Percentiles rank a stretch among this genome's conserved stretches.
These are phyloP conservation scores for Dasypogon diadema DNA, from an alignment of 2,888 invertebrate species.

Conservation along the genomic window DNA sequence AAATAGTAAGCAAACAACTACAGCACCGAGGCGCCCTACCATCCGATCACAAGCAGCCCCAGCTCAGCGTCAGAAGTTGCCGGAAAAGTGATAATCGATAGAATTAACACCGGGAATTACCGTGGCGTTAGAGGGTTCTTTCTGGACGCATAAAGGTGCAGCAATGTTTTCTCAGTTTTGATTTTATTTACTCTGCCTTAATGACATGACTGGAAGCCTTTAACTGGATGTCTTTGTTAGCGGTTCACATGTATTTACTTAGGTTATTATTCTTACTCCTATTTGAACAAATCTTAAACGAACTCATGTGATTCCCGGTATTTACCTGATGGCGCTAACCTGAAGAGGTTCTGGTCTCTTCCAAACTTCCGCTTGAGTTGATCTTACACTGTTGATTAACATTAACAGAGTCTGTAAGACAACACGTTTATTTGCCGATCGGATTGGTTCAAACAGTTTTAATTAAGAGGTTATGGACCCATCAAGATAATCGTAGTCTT, in stretches of 20 bases:
- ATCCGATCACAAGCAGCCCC: not conserved
- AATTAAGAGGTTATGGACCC: slow-evolving; percentile 39
- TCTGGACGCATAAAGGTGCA: slow-evolving; percentile 1
- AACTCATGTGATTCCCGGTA: not conserved
- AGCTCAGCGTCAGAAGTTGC: slow-evolving; percentile 16
- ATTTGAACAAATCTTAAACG: not conserved
- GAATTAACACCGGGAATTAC: slow-evolving; percentile 15
- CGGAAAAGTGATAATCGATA: slow-evolving; percentile 39
- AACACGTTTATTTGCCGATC: not conserved
- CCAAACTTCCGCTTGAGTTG: slow-evolving; percentile 1
- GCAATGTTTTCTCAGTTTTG: slow-evolving; percentile 3
- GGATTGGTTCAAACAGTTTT: slow-evolving; percentile 9
- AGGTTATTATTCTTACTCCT: not conserved
- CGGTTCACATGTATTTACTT: slow-evolving; percentile 7
- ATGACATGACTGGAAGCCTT: slow-evolving; percentile 46
- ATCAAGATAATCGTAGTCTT: not conserved
- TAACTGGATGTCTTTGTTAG: slow-evolving; percentile 46
- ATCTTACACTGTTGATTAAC: slow-evolving; percentile 4
- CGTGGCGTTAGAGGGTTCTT: not conserved
- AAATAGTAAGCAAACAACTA: slow-evolving; percentile 18
- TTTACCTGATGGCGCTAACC: slow-evolving; percentile 16
- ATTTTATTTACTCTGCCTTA: slow-evolving; percentile 19
- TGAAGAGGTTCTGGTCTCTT: not conserved
- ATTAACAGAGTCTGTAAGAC: slow-evolving; percentile 1
- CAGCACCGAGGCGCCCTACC: slow-evolving; percentile 22